Evolutionary conservation across 2,888 invertebrate species (phyloP).

Genomic region (Tortrix viridana): DNA sequence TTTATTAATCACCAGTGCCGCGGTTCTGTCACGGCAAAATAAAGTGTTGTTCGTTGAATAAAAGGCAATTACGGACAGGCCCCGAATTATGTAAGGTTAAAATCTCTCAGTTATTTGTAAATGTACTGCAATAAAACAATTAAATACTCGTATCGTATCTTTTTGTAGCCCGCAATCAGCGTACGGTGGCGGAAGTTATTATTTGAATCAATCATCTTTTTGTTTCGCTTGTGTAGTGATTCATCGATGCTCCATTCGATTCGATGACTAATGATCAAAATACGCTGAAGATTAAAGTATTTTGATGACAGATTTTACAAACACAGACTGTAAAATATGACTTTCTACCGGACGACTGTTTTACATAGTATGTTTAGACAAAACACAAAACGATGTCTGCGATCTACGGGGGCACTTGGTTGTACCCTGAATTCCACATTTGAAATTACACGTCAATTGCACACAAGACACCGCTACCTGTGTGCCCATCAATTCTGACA

Average conservation of each 20-base stretch:
- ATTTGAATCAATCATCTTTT: slow-evolving; percentile 29
- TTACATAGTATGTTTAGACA: too few relatives aligned
- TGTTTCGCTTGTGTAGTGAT: slow-evolving; percentile 30
- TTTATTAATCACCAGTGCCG: too few relatives aligned
- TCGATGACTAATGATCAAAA: slow-evolving; percentile 21
- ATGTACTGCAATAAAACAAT: slow-evolving; percentile 14
- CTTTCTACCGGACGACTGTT: too few relatives aligned
- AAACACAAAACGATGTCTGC: too few relatives aligned
- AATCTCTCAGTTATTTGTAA: background rate
- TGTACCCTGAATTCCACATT: too few relatives aligned
- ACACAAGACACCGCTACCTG: background rate
- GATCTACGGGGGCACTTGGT: too few relatives aligned
- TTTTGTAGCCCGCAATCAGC: slow-evolving; percentile 1
- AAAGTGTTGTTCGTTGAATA: too few relatives aligned
- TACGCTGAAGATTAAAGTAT: slow-evolving; percentile 7
- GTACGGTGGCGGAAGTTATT: slow-evolving; percentile 31
- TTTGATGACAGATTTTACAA: too few relatives aligned
- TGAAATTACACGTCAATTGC: too few relatives aligned
- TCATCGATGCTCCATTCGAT: slow-evolving; percentile 17
- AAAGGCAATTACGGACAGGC: too few relatives aligned
- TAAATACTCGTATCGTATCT: background rate
- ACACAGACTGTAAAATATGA: too few relatives aligned
- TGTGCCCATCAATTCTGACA: slow-evolving; percentile 1
- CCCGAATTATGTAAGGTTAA: background rate
- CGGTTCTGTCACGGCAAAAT: too few relatives aligned